A percentile compares a stretch with the other conserved stretches of the same genome.
phyloP scores from a whole-genome alignment of 2,113 vertebrate genomes.

The Eurystomus gularis region DNA sequence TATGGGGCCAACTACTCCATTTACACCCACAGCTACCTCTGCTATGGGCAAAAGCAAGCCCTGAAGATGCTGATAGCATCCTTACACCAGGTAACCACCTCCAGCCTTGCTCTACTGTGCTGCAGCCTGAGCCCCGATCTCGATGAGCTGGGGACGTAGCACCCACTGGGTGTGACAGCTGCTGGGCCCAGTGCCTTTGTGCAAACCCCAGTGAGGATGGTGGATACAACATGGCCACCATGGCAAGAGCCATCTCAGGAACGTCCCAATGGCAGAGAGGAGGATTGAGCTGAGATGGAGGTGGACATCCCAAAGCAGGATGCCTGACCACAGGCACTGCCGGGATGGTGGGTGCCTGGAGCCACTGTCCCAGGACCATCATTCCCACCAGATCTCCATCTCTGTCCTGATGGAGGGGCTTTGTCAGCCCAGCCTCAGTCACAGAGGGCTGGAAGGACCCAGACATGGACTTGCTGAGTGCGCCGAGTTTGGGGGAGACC shows the following conservation, averaged over 20 bases:
- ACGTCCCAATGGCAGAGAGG: not conserved
- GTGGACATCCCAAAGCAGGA: not conserved
- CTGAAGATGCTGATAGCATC: constrained; percentile 59
- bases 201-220: not conserved
- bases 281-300: not conserved
- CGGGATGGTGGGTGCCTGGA: not conserved
- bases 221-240: not conserved
- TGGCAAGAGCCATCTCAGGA: not conserved
- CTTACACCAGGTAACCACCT: constrained; percentile 52
- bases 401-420: not conserved
- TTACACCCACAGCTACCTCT: constrained; percentile 81
- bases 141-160: not conserved
- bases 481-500: not conserved
- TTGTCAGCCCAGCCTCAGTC: not conserved
- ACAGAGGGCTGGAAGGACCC: not conserved
- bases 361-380: too few relatives aligned
- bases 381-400: not conserved
- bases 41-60: constrained; percentile 74
- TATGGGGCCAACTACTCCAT: constrained; percentile 69
- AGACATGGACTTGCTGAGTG: not conserved
- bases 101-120: not conserved
- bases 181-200: not conserved
- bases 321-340: not conserved
- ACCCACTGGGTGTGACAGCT: rapidly evolving
- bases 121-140: not conserved